Percentiles rank a stretch among this genome's conserved stretches.
phyloP scores from a whole-genome alignment of 1,140 invertebrate species.

The Diabrotica virgifera region DNA sequence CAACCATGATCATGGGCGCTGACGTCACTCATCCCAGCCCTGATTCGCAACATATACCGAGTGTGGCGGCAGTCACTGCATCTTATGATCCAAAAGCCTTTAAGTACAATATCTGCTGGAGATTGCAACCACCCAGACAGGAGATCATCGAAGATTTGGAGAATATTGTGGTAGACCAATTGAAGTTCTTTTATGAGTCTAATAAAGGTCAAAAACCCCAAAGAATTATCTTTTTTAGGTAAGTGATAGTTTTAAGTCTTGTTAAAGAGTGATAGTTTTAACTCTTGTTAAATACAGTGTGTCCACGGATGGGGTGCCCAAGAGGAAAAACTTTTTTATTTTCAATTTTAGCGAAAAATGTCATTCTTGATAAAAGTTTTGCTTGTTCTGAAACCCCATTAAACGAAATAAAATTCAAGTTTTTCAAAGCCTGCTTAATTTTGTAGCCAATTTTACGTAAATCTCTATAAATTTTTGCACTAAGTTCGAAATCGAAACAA shows the following conservation, averaged over 20 bases:
- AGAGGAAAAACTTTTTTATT: no score
- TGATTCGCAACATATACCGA: conserved; percentile 67
- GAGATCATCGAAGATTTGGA: conserved; percentile 77
- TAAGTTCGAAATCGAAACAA: no score
- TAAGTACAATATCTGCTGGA: conserved; percentile 67
- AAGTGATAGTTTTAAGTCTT: background rate
- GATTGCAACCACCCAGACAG: conserved; percentile 57
- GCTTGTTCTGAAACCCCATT: no score
- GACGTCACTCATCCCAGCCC: conserved; percentile 87
- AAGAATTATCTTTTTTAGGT: conserved; percentile 56
- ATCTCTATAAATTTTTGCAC: no score
- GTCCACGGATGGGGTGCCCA: no score
- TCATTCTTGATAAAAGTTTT: no score
- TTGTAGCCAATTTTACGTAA: no score
- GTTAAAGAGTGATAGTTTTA: no score
- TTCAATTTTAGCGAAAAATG: no score
- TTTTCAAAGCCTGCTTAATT: no score
- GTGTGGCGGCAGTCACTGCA: conserved; percentile 79
- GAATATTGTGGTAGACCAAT: conserved; percentile 61
- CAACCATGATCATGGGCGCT: conserved; percentile 57
- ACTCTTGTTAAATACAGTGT: no score
- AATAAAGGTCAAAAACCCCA: conserved; percentile 53
- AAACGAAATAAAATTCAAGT: no score
- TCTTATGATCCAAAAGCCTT: conserved; percentile 65
- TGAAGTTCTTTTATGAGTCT: conserved; percentile 53